Base-by-base conservation (phyloP, 2,113 vertebrate genomes). In the Odontesthes bonariensis region DNA sequence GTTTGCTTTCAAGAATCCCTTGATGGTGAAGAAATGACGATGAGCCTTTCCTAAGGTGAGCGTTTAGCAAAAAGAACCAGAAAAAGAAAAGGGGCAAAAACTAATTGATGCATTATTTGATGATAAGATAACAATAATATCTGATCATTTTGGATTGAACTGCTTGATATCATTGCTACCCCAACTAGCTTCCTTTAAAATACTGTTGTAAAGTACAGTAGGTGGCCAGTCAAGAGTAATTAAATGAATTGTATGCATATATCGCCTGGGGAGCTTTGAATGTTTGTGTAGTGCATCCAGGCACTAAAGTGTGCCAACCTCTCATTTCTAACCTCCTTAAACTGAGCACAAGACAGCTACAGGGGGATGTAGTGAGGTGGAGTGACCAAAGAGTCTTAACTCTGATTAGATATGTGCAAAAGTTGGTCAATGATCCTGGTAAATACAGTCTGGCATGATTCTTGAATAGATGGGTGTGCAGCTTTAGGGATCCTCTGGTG, bases 1-100 rank as follows among this genome's bases (percentile, higher is more conserved):
- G 60, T 83, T 75, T n/a, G 42, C 13, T 4, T 54, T 23, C 59
- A 76, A 70, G 33, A 31, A 68, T 64, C 60, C 8, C 12, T 77
- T 3, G 3, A 42, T 20, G 17, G 17, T 67, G 8, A 54, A 60
- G 44, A 49, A 82, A 76, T 52, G 22, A 67, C 52, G n/a, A 59
- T 13, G 32, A 74, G 55, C 11, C 35, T 77, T 75, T 56, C 31
- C 22, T 73, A 53, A n/a, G n/a, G 3, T 1, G 27, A 27, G 27
- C 3, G 27, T 27, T 27, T 27, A 27, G 27, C 27, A 27, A 27
- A 27, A 27, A 27, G 3, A 27, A 66, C 10, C 19, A 23, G 55
- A 69, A 20, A 44, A 7, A 13, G 3, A n/a, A 42, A 51, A n/a
- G 12, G 38, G 27, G 27, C 27, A 27, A 75, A 60, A 23, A 11